Base-by-base conservation (phyloP, 2,888 invertebrate species). In the Drosophila nigricruria region DNA sequence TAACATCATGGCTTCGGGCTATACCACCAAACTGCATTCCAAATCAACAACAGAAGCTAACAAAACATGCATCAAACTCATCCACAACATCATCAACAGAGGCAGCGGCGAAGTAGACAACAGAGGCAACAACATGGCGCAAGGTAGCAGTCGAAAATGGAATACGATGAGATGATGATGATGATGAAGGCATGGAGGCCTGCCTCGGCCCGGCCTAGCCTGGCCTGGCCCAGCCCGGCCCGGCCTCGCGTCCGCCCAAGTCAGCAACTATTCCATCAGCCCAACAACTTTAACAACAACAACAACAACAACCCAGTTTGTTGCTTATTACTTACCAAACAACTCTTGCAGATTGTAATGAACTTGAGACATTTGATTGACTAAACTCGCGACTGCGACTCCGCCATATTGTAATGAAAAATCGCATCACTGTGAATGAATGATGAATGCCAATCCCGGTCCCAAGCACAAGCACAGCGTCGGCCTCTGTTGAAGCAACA, bases 31-130 rank as follows among this genome's bases (percentile, higher is more conserved):
- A 85, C 88, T 83, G 83, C 82, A 83, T 88, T 87, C 85, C 82
- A 79, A 88, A 84, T 85, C 87, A 85, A 82, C 87, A 90, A 90
- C 90, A 90, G 90, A 90, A 90, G 90, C 90, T 89, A 80, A 84
- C 87, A 84, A 75, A 86, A 84, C 87, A 84, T 86, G 84, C 83
- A 83, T 83, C 83, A 83, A 86, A 74, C 81, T 86, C 83, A 83
- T 86, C 83, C 86, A 86, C 83, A 83, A 86, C 86, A 86, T 81
- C 83, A 83, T 82, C 83, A 83, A 71, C 72, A 68, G 62, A 25
- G 34, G 63, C 63, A 56, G 43, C 32, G 27, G 57, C 62, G 63
- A 25, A 50, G 70, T 56, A 64, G 64, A 43, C 63, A 58, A 69
- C 69, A 36, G 72, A 54, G 65, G 68, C 70, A 74, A 47, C 61